Conservation (phyloP, 2,888 invertebrate genomes). For the Hirtodrosophila duncani region DNA sequence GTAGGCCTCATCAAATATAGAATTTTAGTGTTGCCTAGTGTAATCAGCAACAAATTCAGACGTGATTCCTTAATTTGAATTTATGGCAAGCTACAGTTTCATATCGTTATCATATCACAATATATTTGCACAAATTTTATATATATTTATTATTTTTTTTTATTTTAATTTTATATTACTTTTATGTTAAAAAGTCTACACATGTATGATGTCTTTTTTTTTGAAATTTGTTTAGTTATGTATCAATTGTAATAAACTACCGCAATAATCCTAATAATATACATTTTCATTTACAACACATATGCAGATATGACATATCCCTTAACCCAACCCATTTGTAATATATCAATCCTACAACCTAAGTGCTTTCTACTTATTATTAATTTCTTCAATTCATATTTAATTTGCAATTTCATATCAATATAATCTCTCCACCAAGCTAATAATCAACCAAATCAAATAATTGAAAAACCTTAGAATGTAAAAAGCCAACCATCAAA, state of each 20-base stretch:
- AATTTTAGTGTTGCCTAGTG: no score
- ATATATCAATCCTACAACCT: not conserved
- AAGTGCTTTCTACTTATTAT: not conserved
- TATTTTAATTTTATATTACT: not conserved
- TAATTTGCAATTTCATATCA: conserved; percentile 36
- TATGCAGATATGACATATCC: no score
- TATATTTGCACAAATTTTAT: no score
- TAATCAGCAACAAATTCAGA: no score
- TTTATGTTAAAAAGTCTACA: not conserved
- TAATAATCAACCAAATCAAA: conserved; percentile 55
- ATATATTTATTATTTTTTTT: conserved; percentile 1
- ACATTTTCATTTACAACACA: no score
- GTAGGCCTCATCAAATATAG: no score
- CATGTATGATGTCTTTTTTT: not conserved
- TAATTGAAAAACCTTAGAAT: conserved; percentile 33
- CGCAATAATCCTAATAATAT: no score
- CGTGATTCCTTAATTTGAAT: no score
- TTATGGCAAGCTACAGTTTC: no score
- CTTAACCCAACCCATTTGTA: not conserved
- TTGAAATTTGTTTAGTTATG: not conserved
- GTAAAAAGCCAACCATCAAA: conserved; percentile 46
- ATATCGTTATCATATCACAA: no score
- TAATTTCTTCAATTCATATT: conserved; percentile 15
- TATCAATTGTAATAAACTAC: no score
- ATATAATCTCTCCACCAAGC: conserved; percentile 59